Base-by-base conservation (phyloP, 1,140 invertebrate species). In the Homarus americanus region DNA sequence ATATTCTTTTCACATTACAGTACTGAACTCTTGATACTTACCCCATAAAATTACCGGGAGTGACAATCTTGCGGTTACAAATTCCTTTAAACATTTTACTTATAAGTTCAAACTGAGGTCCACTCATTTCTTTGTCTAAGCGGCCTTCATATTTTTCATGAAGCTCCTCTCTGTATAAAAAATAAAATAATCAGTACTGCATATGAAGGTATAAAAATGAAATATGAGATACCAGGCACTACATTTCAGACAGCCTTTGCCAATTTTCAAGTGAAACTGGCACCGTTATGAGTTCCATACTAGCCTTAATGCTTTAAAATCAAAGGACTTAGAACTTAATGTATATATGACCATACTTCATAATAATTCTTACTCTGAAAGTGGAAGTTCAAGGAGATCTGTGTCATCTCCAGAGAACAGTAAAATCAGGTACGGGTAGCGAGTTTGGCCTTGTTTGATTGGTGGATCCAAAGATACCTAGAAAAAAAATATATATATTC, bases 361-460 rank as follows among this genome's bases (percentile, higher is more conserved):
- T 2, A 49, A 49, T 17, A 1, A 49, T 49, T 49, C 87, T 91
- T 89, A 93, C 92, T 91, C 92, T 41, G 91, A 79, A 0, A 93
- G 82, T 12, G 92, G 92, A 24, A 99, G 96, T n/a, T 97, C 97
- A 20, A 97, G 97, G 94, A 99, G 98, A 94, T 99, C 98, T 69
- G 95, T 95, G 75, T 96, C 95, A 93, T 93, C 93, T n/a, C 98
- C 97, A 63, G 97, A 97, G 94, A 99, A 99, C 3, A 99, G 94
- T 53, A 99, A 95, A 34, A 99, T 98, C 36, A 99, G 95, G 94
- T 98, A 99, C 93, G 99, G 98, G 93, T 96, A 96, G 91, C 98
- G 95, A 0, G 99, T 99, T 95, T 99, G 99, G 92, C 99, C 99
- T 94, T 99, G 99, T 94, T 99, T 99, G 92, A 99, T 99, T 0